Percentiles rank a stretch among this genome's conserved stretches.
These are phyloP conservation scores for Sycophila texana DNA, from an alignment of 2,888 invertebrate genomes.

Conservation along the genomic window DNA sequence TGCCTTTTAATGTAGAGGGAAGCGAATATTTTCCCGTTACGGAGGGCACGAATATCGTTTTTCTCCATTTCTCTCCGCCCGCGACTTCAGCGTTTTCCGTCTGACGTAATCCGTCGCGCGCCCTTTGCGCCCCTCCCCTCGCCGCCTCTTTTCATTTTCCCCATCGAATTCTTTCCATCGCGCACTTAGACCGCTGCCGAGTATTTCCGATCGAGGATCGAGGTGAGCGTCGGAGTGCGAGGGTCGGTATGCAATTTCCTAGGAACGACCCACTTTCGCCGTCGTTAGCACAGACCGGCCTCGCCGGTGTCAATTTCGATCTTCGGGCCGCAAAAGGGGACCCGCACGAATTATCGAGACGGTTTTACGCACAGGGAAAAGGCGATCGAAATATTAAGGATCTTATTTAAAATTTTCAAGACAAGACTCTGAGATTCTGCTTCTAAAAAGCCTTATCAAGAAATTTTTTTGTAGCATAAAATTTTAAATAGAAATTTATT, in stretches of 20 bases:
- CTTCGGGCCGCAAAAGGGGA: no score
- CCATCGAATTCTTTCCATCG: constrained; percentile 1
- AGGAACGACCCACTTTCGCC: constrained; percentile 29
- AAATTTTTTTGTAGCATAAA: no score
- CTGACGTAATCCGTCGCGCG: constrained; percentile 1
- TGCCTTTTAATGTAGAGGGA: no score
- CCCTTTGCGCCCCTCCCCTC: neutral
- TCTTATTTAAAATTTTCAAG: no score
- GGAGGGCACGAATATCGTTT: neutral
- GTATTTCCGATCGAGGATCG: constrained; percentile 18
- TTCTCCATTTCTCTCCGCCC: neutral
- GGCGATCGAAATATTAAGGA: no score
- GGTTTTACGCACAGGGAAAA: no score
- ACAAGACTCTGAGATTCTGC: no score
- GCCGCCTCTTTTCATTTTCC: constrained; percentile 1
- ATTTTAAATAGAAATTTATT: no score
- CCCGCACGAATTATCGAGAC: no score
- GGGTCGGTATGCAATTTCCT: constrained; percentile 28
- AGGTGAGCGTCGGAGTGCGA: neutral
- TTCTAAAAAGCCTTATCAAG: no score
- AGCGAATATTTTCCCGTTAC: neutral
- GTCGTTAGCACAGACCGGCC: no score
- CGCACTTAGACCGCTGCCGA: constrained; percentile 8
- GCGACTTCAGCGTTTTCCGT: constrained; percentile 3
- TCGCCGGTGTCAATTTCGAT: no score